A percentile compares a stretch with the other conserved stretches of the same genome.
Evolutionary conservation across 2,797 vertebrate genomes (phyloP).

Genomic region (Apogon talboti): DNA sequence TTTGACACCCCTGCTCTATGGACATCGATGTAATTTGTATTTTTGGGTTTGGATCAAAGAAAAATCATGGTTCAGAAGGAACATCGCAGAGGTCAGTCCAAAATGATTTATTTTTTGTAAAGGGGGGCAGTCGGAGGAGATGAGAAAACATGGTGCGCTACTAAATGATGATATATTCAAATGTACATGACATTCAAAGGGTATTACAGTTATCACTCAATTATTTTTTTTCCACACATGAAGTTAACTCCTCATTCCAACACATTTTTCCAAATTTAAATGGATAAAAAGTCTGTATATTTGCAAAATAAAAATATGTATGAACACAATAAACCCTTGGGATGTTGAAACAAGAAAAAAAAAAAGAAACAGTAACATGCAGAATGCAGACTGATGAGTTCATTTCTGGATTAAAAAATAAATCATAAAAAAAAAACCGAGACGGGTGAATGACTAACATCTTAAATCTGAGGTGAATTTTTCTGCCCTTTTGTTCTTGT

Average conservation of each 20-base stretch:
- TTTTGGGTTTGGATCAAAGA: conserved; percentile 15
- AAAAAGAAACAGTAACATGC: conserved; percentile 71
- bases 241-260: conserved; percentile 78
- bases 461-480: conserved; percentile 60
- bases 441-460: conserved; percentile 60
- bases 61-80: conserved; percentile 29
- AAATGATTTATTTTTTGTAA: conserved; percentile 88
- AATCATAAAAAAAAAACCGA: conserved; percentile 26
- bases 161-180: conserved; percentile 87
- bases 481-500: conserved; percentile 64
- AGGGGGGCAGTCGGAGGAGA: conserved; percentile 76
- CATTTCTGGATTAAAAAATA: conserved; percentile 56
- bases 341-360: conserved; percentile 74
- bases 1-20: too few relatives aligned
- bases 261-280: conserved; percentile 76
- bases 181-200: conserved; percentile 86
- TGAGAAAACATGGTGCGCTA: conserved; percentile 85
- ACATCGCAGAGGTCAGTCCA: conserved; percentile 69
- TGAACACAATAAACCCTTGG: conserved; percentile 87
- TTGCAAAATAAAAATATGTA: conserved; percentile 82
- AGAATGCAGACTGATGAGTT: conserved; percentile 76
- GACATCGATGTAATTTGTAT: background rate
- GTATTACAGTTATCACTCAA: conserved; percentile 82
- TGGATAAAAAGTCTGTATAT: conserved; percentile 83
- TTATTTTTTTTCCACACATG: conserved; percentile 70